These are phyloP conservation scores for Chlamydotis undulata DNA, from an alignment of 2,113 vertebrate genomes.

Conservation along the genomic window DNA sequence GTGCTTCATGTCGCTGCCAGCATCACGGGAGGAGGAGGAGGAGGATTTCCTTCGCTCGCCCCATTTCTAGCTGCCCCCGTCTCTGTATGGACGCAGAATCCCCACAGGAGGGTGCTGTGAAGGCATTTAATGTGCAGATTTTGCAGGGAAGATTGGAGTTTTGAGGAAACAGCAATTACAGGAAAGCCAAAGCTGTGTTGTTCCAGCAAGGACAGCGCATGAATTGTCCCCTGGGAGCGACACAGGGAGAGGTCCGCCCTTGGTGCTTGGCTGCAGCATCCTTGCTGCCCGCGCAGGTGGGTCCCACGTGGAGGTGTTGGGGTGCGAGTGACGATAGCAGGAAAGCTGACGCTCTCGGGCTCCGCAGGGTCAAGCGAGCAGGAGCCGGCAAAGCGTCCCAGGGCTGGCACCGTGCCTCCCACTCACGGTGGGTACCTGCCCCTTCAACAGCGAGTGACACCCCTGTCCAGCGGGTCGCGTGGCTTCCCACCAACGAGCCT, in stretches of 20 bases:
- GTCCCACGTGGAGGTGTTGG: accelerated
- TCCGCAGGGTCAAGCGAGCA: accelerated
- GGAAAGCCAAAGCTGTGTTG: not conserved
- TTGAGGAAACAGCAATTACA: not conserved
- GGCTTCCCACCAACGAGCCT: not conserved
- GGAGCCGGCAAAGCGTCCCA: accelerated
- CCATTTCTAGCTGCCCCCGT: constrained; percentile 22
- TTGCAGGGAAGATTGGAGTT: not conserved
- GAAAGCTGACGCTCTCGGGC: accelerated
- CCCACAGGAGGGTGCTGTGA: constrained; percentile 66
- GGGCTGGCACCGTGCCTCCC: accelerated
- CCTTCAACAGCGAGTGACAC: accelerated
- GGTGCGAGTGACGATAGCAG: accelerated
- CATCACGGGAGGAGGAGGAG: not conserved
- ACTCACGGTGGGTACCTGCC: accelerated
- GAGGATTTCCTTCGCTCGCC: not conserved
- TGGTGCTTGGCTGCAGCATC: not conserved
- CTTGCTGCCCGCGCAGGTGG: accelerated
- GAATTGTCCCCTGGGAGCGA: not conserved
- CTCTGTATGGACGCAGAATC: constrained; percentile 37
- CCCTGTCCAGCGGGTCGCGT: accelerated
- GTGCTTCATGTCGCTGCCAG: not conserved
- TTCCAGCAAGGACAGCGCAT: not conserved
- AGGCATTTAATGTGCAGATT: constrained; percentile 45
- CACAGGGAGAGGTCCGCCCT: accelerated